Conservation (phyloP, 2,113 vertebrate species). For the Spilogale gracilis region DNA sequence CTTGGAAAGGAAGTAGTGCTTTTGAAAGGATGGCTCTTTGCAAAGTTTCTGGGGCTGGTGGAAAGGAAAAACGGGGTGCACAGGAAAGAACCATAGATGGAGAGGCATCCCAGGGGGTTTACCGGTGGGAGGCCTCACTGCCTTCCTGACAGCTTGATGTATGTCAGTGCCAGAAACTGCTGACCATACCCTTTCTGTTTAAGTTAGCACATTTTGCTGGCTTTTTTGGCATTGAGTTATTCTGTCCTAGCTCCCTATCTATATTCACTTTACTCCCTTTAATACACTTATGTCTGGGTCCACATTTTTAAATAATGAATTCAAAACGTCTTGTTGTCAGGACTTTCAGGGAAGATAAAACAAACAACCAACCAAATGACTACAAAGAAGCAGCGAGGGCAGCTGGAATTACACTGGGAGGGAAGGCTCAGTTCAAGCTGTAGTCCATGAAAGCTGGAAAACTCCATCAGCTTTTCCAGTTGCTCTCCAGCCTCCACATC, state of each 20-base stretch:
- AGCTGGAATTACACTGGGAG: background rate
- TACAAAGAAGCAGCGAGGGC: background rate
- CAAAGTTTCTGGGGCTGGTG: background rate
- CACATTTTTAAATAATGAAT: slow-evolving; percentile 54
- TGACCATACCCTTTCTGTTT: slow-evolving; percentile 47
- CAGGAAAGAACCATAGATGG: background rate
- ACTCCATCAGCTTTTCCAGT: slow-evolving; percentile 29
- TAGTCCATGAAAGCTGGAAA: background rate
- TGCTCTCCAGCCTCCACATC: slow-evolving; percentile 3
- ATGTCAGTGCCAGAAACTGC: slow-evolving; percentile 66
- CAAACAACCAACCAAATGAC: background rate
- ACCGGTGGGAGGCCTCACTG: background rate
- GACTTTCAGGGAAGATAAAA: background rate
- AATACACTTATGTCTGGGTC: background rate
- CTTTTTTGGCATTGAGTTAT: background rate
- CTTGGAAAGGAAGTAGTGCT: background rate
- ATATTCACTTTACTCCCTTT: background rate
- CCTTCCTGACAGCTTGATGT: slow-evolving; percentile 54
- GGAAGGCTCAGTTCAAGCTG: background rate
- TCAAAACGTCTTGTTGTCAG: slow-evolving; percentile 19
- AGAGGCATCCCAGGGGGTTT: background rate
- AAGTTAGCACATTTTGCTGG: slow-evolving; percentile 26
- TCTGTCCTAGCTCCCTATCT: background rate
- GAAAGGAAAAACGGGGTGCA: background rate
- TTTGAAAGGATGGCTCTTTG: background rate